Evolutionary conservation across 2,888 invertebrate genomes (phyloP), one percentile per base, ranked within the genome.

Genomic region (Nomada goodeniana): DNA sequence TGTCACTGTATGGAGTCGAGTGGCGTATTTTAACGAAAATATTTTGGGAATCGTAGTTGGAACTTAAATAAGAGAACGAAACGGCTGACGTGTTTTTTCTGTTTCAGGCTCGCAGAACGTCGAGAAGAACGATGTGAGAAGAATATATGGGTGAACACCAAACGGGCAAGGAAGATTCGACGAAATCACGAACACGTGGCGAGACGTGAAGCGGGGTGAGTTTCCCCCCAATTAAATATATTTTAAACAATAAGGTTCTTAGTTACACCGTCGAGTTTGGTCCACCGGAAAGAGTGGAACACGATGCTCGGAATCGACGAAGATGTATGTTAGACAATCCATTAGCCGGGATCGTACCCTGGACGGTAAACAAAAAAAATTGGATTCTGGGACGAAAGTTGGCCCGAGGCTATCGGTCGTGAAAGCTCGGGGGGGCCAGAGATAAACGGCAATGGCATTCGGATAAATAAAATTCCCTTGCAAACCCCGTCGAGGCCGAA

Each of bases 131-230:
- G 80, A 91, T 91, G 90, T 91, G 90, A 92, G 80, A 84, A 84
- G 81, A 84, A 83, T 84, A 84, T 84, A 90, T 85, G 85, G 86
- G 86, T 76, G 86, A 85, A 85, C 81, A 89, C 83, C 86, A 83
- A 86, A 80, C 90, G 79, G 80, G 82, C 76, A 69, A 84, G 77
- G 80, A 82, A 92, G 82, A 90, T 79, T 89, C 87, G 89, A 88
- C 92, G 92, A 92, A 92, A 93, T 93, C 90, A 92, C 92, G 92
- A 93, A 91, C 89, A 91, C 92, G 91, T 93, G 93, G 93, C 88
- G 90, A 77, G 92, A 93, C 92, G 90, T 93, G 71, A 93, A 93
- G 93, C 93, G 92, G 92, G 92, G 92, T 93, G 69, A 92, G 92
- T 89, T 50, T 42, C 60, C 20, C 29, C 3, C 2, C 3, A 26